Evolutionary conservation across 2,797 vertebrate genomes (phyloP), one percentile per base, ranked within the genome.

Genomic region (Eulemur albifrons): DNA sequence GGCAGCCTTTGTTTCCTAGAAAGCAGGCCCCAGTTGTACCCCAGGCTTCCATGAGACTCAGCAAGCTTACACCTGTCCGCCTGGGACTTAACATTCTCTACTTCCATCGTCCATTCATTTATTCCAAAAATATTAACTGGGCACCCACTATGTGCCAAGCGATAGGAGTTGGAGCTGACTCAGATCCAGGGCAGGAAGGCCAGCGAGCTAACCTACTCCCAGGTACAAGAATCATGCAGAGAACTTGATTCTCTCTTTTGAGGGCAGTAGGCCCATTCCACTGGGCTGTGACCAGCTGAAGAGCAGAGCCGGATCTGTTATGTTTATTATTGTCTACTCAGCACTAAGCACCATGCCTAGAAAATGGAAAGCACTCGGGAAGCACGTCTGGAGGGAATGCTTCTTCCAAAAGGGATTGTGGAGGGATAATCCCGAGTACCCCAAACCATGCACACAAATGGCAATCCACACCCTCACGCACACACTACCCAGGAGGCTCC

Each of bases 1-100:
- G 30, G 32, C 38, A 76, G 40, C 7, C 38, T 81, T 27, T 82
- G 57, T 84, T 93, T 65, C 38, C 80, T 70, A 76, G 93, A 89
- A 92, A 84, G 67, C 67, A 75, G 38, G 65, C 15, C 67, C 15
- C 65, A 30, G n/a, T 48, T 11, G 0, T 21, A 6, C 30, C 77
- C 65, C 0, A 0, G 11, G 48, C 63, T 35, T 75, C 35, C 4
- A 2, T 13, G 54, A 92, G 35, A 43, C 69, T 45, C 15, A 43
- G 27, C 10, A 30, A n/a, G 40, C 50, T 38, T 40, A 25, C 0
- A 13, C 15, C 21, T 25, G 45, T 12, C 75, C 23, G 40, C 85
- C 43, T 11, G 4, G 7, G 45, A 43, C 43, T 88, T 40, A 25
- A 7, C 11, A 21, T 2, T 40, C 9, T 4, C 25, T 21, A 10